These are phyloP conservation scores for Cryptotermes secundus DNA, from an alignment of 1,140 invertebrate genomes.

Conservation along the genomic window DNA sequence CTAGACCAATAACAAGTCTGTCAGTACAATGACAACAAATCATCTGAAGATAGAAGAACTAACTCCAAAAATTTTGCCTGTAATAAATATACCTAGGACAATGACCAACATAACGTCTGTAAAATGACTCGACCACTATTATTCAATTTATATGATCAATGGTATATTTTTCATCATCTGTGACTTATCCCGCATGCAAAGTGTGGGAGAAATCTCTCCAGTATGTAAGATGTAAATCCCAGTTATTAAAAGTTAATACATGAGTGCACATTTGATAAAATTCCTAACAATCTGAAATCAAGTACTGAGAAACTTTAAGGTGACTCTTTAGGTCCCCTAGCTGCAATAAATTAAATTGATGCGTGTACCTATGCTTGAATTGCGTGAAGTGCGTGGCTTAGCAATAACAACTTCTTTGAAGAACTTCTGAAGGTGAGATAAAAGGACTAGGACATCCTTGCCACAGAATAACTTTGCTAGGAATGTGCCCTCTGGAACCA, in stretches of 20 bases:
- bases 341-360: background rate
- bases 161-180: background rate
- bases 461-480: slow-evolving; percentile 97
- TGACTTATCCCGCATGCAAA: background rate
- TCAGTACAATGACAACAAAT: no score
- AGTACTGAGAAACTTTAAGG: no score
- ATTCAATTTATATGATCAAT: no score
- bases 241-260: no score
- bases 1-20: no score
- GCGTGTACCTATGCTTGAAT: slow-evolving; percentile 83
- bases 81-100: no score
- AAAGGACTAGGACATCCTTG: slow-evolving; percentile 85
- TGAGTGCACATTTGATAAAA: no score
- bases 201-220: background rate
- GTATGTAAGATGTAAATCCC: background rate
- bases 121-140: no score
- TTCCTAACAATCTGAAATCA: background rate
- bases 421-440: slow-evolving; percentile 89
- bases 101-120: no score
- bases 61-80: no score
- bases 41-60: no score
- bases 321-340: background rate
- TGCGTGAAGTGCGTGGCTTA: slow-evolving; percentile 91
- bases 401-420: slow-evolving; percentile 87
- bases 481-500: slow-evolving; percentile 88